Conservation (phyloP, 2,113 vertebrate genomes). For the Onychostoma macrolepis region DNA sequence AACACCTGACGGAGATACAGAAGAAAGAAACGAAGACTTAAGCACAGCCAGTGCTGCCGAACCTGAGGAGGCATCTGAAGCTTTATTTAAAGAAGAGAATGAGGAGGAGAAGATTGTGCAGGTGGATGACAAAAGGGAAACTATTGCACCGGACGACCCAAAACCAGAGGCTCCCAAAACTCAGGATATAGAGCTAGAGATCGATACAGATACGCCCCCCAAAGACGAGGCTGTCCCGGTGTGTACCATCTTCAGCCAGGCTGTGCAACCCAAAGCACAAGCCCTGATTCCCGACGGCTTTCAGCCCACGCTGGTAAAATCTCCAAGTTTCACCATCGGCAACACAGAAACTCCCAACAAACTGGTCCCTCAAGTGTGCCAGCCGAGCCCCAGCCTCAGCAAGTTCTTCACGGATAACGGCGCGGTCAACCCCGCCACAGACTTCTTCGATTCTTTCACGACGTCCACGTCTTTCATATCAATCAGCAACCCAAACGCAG, state of each 20-base stretch:
- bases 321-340: slow-evolving; percentile 87
- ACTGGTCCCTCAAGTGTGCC: slow-evolving; percentile 82
- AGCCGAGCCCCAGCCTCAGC: slow-evolving; percentile 96
- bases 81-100: slow-evolving; percentile 43
- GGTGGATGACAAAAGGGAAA: slow-evolving; percentile 30
- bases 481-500: slow-evolving; percentile 91
- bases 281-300: slow-evolving; percentile 87
- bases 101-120: slow-evolving; percentile 3
- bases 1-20: slow-evolving; percentile 24
- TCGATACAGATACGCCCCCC: slow-evolving; percentile 45
- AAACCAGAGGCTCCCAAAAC: slow-evolving; percentile 47
- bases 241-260: slow-evolving; percentile 94
- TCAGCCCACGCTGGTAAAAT: slow-evolving; percentile 94
- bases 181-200: slow-evolving; percentile 30
- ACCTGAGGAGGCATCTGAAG: slow-evolving; percentile 53
- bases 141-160: slow-evolving; percentile 51
- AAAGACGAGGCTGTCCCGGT: slow-evolving; percentile 82
- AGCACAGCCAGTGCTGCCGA: slow-evolving; percentile 57
- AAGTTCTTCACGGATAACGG: slow-evolving; percentile 90
- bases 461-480: slow-evolving; percentile 90
- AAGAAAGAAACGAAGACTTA: slow-evolving; percentile 38
- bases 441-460: slow-evolving; percentile 98
- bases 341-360: slow-evolving; percentile 78
- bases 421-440: slow-evolving; percentile 82
- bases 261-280: slow-evolving; percentile 68